These are phyloP conservation scores for Rhynchophorus ferrugineus DNA, from an alignment of 1,140 invertebrate species.

Conservation along the genomic window DNA sequence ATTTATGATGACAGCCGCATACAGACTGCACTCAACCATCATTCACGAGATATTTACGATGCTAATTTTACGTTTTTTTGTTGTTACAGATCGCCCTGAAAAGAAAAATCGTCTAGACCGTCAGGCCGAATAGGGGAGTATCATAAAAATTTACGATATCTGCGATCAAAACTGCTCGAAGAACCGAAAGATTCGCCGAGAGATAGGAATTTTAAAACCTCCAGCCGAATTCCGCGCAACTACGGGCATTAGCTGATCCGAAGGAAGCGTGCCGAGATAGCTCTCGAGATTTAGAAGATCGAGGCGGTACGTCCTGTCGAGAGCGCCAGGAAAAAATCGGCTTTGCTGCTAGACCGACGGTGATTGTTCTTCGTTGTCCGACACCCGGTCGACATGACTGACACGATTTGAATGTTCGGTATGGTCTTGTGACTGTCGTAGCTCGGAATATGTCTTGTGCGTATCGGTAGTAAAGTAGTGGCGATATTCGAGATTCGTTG, in stretches of 20 bases:
- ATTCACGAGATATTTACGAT: no score
- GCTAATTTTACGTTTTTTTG: slow-evolving; percentile 3
- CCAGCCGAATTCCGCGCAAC: background rate
- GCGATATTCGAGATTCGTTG: slow-evolving; percentile 1
- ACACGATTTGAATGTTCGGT: background rate
- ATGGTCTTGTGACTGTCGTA: no score
- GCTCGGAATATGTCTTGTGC: slow-evolving; percentile 15
- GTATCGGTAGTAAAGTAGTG: slow-evolving; percentile 13
- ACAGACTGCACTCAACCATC: no score
- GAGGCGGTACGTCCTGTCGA: no score
- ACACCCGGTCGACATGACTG: background rate
- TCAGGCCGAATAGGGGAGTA: background rate
- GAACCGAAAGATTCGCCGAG: slow-evolving; percentile 1
- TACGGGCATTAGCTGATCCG: background rate
- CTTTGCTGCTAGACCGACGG: no score
- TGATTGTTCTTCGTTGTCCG: no score
- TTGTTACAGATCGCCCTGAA: slow-evolving; percentile 4
- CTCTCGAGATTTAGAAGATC: no score
- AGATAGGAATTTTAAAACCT: slow-evolving; percentile 5
- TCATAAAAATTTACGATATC: slow-evolving; percentile 10
- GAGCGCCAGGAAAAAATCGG: no score
- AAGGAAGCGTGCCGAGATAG: no score
- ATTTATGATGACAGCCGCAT: no score
- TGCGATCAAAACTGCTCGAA: background rate
- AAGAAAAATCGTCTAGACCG: background rate